Evolutionary conservation across 2,797 vertebrate genomes (phyloP), one percentile per base, ranked within the genome.

Genomic region (Pseudochaenichthys georgianus): DNA sequence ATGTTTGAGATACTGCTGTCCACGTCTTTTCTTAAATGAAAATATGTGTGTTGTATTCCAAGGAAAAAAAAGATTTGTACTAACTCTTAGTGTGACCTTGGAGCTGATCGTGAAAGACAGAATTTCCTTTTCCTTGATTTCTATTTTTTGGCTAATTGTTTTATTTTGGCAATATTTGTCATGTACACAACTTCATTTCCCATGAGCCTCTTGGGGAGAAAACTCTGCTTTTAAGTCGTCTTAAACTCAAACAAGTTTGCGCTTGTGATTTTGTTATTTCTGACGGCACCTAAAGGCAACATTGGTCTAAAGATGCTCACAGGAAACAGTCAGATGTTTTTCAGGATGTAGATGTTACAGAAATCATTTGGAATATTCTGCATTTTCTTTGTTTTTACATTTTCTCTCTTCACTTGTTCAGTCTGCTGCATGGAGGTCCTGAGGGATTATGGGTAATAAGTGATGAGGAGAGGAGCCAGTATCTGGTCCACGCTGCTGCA

Each of bases 1-100:
- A 61, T 70, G 76, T 86, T 76, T 67, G 77, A 81, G 73, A 77
- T 70, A 62, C 85, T 76, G 60, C 45, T 81, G 80, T 84, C 82
- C 47, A 45, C 38, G 51, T 72, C 77, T 64, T 62, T 19, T 64
- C 57, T 60, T 73, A 28, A 69, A 73, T 67, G 58, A 68, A 64
- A 82, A 76, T 51, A 12, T 75, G 58, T 64, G 12, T 82, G 63
- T 82, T 45, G 48, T 63, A 53, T 55, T 74, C 55, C 55, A 61
- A 59, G 23, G 10, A 16, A 45, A 54, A 71, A 63, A 28, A 62
- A 21, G 0, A 42, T 11, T 11, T 9, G 23, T 75, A 62, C 67
- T 53, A 28, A 71, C 57, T 77, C 51, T 9, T 21, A 3, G 61
- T 72, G 41, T 54, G 66, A 81, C 5, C 52, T 28, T 60, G 64